A percentile compares a stretch with the other conserved stretches of the same genome.
Evolutionary conservation across 2,113 vertebrate genomes (phyloP).

Genomic region (Brachypodius melanocephalos): DNA sequence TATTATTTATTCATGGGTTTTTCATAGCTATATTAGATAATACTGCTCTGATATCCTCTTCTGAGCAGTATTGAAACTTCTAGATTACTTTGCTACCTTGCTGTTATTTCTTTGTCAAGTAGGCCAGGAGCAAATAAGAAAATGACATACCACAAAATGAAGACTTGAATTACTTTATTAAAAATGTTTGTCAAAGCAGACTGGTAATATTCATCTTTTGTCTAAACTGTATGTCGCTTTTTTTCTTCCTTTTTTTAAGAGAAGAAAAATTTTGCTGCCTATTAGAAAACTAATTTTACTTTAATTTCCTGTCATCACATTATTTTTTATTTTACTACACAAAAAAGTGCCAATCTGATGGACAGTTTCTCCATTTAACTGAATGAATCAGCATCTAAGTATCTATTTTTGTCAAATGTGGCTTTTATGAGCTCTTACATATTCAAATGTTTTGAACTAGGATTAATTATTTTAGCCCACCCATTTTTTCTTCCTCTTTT

Average conservation of each 20-base stretch:
- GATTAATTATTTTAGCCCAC: background rate
- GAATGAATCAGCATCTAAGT: background rate
- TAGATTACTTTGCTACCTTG: background rate
- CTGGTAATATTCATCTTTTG: background rate
- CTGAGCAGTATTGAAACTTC: background rate
- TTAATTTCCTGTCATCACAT: background rate
- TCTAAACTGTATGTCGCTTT: background rate
- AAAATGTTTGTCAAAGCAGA: background rate
- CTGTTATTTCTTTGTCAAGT: background rate
- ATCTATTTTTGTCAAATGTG: background rate
- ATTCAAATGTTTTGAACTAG: background rate
- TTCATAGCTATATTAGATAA: background rate
- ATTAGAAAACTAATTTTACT: background rate
- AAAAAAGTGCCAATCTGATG: background rate
- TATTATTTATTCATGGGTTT: fast-evolving
- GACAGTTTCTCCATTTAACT: background rate
- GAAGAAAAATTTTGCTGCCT: background rate
- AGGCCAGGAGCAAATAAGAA: background rate
- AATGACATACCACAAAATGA: background rate
- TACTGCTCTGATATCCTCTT: background rate
- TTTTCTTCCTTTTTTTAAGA: background rate
- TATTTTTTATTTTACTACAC: background rate
- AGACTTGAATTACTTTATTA: background rate
- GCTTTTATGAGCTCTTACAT: background rate
- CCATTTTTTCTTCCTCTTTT: background rate